Percentiles rank a stretch among this genome's conserved stretches.
Evolutionary conservation across 1,140 invertebrate genomes (phyloP).

Genomic region (Drosophila sp.): DNA sequence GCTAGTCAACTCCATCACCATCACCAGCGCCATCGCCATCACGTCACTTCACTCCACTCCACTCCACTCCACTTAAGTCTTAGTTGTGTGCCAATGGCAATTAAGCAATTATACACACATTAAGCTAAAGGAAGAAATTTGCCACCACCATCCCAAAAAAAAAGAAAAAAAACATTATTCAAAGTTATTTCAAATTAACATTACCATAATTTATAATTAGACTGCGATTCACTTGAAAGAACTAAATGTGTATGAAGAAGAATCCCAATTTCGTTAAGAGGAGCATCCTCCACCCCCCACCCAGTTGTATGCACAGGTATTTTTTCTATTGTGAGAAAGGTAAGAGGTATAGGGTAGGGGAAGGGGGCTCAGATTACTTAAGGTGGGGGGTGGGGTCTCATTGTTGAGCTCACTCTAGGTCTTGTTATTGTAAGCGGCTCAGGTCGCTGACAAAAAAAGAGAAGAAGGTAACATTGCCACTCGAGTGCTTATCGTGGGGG

Average conservation of each 20-base stretch:
- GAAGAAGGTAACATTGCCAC: slow-evolving; percentile 18
- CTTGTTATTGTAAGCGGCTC: slow-evolving; percentile 8
- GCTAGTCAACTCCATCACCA: neutral
- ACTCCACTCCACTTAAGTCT: neutral
- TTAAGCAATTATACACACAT: slow-evolving; percentile 8
- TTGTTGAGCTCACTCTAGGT: slow-evolving; percentile 3
- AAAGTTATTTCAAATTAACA: too few relatives aligned
- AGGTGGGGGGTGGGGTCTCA: neutral
- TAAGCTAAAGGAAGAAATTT: neutral
- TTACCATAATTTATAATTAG: too few relatives aligned
- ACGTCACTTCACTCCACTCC: neutral
- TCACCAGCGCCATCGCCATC: neutral
- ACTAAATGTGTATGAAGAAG: too few relatives aligned
- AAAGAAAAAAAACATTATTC: neutral
- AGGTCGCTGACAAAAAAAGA: neutral
- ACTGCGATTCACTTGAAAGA: too few relatives aligned
- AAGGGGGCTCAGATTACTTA: neutral
- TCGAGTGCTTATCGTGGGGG: slow-evolving; percentile 12
- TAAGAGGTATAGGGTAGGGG: too few relatives aligned
- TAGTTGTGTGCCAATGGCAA: neutral
- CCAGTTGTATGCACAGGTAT: too few relatives aligned
- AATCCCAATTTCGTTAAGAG: too few relatives aligned
- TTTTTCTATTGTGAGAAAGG: too few relatives aligned
- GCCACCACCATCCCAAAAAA: too few relatives aligned
- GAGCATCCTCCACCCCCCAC: too few relatives aligned